Percentiles rank a stretch among this genome's conserved stretches.
Conservation (phyloP, 37 sponge, comb jelly and placozoan genomes). For the Chondrilla cf. caribensis region DNA sequence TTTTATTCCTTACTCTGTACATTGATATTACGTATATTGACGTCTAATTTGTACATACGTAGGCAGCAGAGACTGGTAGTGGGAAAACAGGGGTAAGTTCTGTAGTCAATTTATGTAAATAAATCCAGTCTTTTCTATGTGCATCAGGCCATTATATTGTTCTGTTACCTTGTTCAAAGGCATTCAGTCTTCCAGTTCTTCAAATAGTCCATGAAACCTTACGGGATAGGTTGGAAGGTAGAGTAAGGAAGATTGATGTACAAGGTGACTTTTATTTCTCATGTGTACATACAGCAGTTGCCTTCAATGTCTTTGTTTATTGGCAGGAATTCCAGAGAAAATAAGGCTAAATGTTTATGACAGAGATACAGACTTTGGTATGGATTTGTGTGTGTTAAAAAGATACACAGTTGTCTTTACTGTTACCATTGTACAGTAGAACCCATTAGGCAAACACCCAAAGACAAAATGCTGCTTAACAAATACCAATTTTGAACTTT, state of each 20-base stretch:
- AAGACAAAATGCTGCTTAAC: no score
- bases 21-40: no score
- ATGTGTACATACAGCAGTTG: not conserved
- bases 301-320: no score
- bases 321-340: slow-evolving; percentile 14
- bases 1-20: no score
- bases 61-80: slow-evolving; percentile 97
- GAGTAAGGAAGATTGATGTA: slow-evolving; percentile 15
- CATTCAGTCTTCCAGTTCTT: slow-evolving; percentile 91
- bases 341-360: slow-evolving; percentile 59
- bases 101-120: no score
- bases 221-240: slow-evolving; percentile 50
- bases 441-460: no score
- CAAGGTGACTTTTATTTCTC: not conserved
- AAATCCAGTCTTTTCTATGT: not conserved
- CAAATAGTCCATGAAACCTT: slow-evolving; percentile 89
- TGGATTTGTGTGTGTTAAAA: not conserved
- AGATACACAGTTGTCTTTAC: not conserved
- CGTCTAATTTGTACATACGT: no score
- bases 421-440: no score
- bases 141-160: not conserved
- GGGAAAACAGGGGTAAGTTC: slow-evolving; percentile 86
- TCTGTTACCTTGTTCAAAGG: slow-evolving; percentile 27
- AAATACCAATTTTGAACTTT: no score
- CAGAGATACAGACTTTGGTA: slow-evolving; percentile 71